Percentiles rank a stretch among this genome's conserved stretches.
Evolutionary conservation across 2,113 vertebrate genomes (phyloP).

Genomic region (Tretioscincus oriximinensis): DNA sequence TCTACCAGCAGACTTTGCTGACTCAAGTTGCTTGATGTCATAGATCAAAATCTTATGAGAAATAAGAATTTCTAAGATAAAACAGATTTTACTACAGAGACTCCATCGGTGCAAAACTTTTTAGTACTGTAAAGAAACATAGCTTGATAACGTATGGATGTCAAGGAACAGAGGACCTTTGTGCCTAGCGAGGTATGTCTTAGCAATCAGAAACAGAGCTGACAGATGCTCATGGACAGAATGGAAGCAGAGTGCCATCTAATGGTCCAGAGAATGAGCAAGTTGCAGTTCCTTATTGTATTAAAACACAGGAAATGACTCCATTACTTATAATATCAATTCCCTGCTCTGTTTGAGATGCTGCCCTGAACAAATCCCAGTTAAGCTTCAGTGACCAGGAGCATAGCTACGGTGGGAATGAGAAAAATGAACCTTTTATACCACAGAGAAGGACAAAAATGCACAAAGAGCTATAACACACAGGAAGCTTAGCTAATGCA

Average conservation of each 20-base stretch:
- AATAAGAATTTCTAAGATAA: background rate
- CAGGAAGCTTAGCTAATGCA: too few species aligned
- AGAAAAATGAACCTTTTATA: too few species aligned
- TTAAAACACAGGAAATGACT: background rate
- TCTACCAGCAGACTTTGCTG: background rate
- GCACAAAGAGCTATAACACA: too few species aligned
- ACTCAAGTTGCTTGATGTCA: background rate
- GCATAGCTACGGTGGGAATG: too few species aligned
- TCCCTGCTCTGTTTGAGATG: background rate
- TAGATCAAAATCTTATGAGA: background rate
- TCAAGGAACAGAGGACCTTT: background rate
- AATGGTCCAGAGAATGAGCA: background rate
- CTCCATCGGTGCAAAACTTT: background rate
- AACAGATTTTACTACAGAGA: background rate
- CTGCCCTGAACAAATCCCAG: too few species aligned
- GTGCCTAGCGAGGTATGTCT: background rate
- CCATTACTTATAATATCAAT: background rate
- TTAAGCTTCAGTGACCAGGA: too few species aligned
- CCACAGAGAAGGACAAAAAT: too few species aligned
- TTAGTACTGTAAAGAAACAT: background rate
- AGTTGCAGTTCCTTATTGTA: background rate
- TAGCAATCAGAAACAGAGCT: background rate
- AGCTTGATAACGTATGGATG: background rate
- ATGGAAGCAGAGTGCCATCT: conserved; percentile 40
- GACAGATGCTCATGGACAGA: background rate